Conservation (phyloP, 2,797 vertebrate species). For the Neomorphus geoffroyi region DNA sequence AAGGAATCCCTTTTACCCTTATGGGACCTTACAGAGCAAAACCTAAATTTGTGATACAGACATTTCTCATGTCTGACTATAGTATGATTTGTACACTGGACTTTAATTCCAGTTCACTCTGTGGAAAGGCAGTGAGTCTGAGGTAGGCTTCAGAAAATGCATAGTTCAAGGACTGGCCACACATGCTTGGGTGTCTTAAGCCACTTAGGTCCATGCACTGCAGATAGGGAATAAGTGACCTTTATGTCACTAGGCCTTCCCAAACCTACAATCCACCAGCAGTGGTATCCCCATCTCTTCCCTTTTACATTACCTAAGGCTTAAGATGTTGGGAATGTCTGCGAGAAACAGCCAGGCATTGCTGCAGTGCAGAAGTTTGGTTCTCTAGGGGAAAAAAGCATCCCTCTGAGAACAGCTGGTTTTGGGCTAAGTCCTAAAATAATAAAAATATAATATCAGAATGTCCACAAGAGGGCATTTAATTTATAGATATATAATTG, state of each 20-base stretch:
- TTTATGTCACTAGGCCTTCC: background rate
- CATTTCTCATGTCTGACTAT: background rate
- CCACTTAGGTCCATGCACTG: background rate
- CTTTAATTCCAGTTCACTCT: background rate
- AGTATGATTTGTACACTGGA: background rate
- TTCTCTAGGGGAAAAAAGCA: background rate
- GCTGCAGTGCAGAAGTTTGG: background rate
- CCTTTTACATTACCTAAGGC: background rate
- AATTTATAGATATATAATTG: background rate
- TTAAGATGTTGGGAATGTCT: accelerated
- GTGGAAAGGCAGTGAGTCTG: background rate
- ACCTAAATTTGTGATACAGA: background rate
- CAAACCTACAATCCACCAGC: background rate
- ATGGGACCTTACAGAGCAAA: background rate
- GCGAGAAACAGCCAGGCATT: background rate
- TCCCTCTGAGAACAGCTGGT: background rate
- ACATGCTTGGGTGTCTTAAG: background rate
- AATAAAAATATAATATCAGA: background rate
- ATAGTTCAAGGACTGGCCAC: background rate
- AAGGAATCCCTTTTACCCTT: background rate
- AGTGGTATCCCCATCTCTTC: background rate
- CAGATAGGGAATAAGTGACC: background rate
- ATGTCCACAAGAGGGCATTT: background rate
- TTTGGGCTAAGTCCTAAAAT: background rate
- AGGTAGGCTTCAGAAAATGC: background rate